Evolutionary conservation across 2,888 invertebrate genomes (phyloP), one percentile per base, ranked within the genome.

Genomic region (Sinohyriopsis cumingii): DNA sequence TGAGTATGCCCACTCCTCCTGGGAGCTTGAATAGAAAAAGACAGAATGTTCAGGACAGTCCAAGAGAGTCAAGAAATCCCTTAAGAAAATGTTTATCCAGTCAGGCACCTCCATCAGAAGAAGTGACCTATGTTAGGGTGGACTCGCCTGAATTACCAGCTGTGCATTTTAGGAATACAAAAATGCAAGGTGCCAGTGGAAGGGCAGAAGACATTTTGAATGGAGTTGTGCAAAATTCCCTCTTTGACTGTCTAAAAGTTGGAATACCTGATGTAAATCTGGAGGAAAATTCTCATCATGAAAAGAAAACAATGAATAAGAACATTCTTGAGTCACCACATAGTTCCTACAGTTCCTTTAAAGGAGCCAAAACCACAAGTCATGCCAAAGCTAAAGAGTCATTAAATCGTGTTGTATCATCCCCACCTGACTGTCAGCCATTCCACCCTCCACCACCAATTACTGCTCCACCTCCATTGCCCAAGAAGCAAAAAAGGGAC

Each of bases 101-200:
- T 63, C 85, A 84, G 64, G 79, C 78, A 22, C 75, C 76, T 5
- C 78, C 78, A 9, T 73, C 78, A 0, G 82, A 82, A 63, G 78
- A 78, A 57, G 74, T 77, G 6, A 82, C 80, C 22, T 82, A 82
- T 60, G 78, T 77, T 64, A 68, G 82, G 19, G 79, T 78, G 0
- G 84, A 83, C 33, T 87, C 88, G 0, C 89, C 89, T 0, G 89
- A 89, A 72, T 81, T 89, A 2, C 89, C 89, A 6, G 81, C 87
- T 19, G 83, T 88, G 3, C 89, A 89, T 71, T 89, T 86, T 71
- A 80, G 85, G 67, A 89, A 89, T 76, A 71, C 81, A 20, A 86
- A 86, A 75, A 83, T 85, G 72, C 82, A 81, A 45, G 68, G 70
- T 55, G 68, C 71, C 5, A 69, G 67, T 20, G 77, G 75, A 19